Percentiles rank a stretch among this genome's conserved stretches.
phyloP scores from a whole-genome alignment of 1,140 invertebrate species.

The Argopecten irradians region DNA sequence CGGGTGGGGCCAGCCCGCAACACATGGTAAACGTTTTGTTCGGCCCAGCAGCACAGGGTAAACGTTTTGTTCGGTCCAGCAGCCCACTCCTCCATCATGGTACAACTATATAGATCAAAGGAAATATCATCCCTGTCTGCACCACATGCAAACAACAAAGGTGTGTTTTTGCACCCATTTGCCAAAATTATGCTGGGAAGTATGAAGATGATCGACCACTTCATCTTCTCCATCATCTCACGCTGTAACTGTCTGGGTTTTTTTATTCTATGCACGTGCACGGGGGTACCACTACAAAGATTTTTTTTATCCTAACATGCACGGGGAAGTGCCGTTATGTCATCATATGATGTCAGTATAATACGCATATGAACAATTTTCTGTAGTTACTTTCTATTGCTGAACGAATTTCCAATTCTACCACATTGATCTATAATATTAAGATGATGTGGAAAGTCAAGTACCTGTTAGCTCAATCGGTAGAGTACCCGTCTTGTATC shows the following conservation, averaged over 20 bases:
- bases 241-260: too few species aligned
- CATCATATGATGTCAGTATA: neutral
- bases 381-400: too few species aligned
- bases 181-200: neutral
- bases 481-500: too few species aligned
- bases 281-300: too few species aligned
- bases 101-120: neutral
- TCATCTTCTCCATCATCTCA: neutral
- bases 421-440: too few species aligned
- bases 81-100: neutral
- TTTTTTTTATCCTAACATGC: neutral
- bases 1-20: neutral
- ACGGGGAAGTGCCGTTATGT: neutral
- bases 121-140: neutral
- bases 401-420: too few species aligned
- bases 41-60: too few species aligned
- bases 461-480: too few species aligned
- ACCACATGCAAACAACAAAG: neutral
- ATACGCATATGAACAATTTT: too few species aligned
- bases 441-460: too few species aligned
- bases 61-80: too few species aligned
- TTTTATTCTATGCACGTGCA: neutral
- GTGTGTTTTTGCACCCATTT: neutral
- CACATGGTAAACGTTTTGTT: neutral
- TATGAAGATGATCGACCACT: neutral